phyloP scores from a whole-genome alignment of 2,888 invertebrate genomes.

The Volucella bombylans region DNA sequence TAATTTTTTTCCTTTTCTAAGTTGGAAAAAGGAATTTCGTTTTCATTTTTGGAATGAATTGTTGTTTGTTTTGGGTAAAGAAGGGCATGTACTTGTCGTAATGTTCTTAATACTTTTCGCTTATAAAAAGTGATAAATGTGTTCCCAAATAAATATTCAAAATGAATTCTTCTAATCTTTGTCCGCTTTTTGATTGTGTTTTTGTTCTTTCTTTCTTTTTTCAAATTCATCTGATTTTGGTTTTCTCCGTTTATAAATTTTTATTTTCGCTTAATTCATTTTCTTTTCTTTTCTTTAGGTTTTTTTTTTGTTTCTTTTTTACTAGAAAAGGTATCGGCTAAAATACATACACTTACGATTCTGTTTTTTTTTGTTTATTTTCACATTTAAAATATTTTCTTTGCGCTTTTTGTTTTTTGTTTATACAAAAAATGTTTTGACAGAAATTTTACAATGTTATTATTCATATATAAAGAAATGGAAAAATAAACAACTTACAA shows the following conservation, averaged over 20 bases:
- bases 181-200: slow-evolving; percentile 33
- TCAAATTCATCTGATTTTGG: slow-evolving; percentile 2
- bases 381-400: slow-evolving; percentile 75
- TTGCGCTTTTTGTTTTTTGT: slow-evolving; percentile 57
- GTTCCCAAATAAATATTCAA: slow-evolving; percentile 56
- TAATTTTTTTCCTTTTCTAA: slow-evolving; percentile 44
- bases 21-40: not conserved
- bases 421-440: slow-evolving; percentile 70
- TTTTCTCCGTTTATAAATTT: slow-evolving; percentile 3
- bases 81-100: slow-evolving; percentile 20
- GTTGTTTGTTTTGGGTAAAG: slow-evolving; percentile 4
- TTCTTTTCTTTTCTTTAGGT: slow-evolving; percentile 36
- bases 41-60: not conserved
- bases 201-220: slow-evolving; percentile 47
- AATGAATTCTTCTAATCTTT: slow-evolving; percentile 34
- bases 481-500: slow-evolving; percentile 69
- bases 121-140: slow-evolving; percentile 44
- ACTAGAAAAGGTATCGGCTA: slow-evolving; percentile 77
- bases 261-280: slow-evolving; percentile 19
- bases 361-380: slow-evolving; percentile 69
- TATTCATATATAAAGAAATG: slow-evolving; percentile 51
- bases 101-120: slow-evolving; percentile 9
- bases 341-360: slow-evolving; percentile 79
- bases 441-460: slow-evolving; percentile 66
- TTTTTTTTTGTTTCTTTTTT: slow-evolving; percentile 73